These are phyloP conservation scores for Papilio polyxenes DNA, from an alignment of 1,140 invertebrate species.

Conservation along the genomic window DNA sequence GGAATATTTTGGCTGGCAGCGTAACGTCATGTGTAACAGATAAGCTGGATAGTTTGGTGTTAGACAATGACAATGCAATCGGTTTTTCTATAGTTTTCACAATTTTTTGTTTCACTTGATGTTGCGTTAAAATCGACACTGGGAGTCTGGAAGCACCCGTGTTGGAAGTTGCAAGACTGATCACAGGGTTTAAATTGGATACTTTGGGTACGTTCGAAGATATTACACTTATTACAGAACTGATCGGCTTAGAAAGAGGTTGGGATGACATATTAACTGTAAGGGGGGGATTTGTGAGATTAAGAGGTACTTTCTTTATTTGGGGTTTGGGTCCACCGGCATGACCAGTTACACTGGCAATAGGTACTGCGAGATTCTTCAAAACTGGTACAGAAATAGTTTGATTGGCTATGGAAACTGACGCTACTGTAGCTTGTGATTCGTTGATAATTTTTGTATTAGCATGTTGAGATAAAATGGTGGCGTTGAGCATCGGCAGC, in stretches of 20 bases:
- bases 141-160: slow-evolving; percentile 69
- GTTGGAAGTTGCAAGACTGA: slow-evolving; percentile 71
- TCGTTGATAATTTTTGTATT: slow-evolving; percentile 79
- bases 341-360: slow-evolving; percentile 63
- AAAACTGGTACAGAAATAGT: slow-evolving; percentile 83
- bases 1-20: slow-evolving; percentile 83
- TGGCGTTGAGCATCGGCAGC: slow-evolving; percentile 71
- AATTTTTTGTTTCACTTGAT: slow-evolving; percentile 79
- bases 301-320: slow-evolving; percentile 76
- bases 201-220: slow-evolving; percentile 74
- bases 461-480: slow-evolving; percentile 70
- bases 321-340: slow-evolving; percentile 62
- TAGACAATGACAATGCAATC: slow-evolving; percentile 77
- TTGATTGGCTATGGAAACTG: slow-evolving; percentile 82
- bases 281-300: slow-evolving; percentile 64
- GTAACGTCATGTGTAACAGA: slow-evolving; percentile 81
- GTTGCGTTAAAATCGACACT: slow-evolving; percentile 74
- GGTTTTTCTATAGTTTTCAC: slow-evolving; percentile 81
- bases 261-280: slow-evolving; percentile 69
- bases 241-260: slow-evolving; percentile 70
- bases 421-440: slow-evolving; percentile 78
- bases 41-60: slow-evolving; percentile 79
- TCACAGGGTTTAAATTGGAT: slow-evolving; percentile 71
- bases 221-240: slow-evolving; percentile 78
- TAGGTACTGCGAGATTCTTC: slow-evolving; percentile 78